These are phyloP conservation scores for Eremophila alpestris DNA, from an alignment of 2,797 vertebrate species.

Conservation along the genomic window DNA sequence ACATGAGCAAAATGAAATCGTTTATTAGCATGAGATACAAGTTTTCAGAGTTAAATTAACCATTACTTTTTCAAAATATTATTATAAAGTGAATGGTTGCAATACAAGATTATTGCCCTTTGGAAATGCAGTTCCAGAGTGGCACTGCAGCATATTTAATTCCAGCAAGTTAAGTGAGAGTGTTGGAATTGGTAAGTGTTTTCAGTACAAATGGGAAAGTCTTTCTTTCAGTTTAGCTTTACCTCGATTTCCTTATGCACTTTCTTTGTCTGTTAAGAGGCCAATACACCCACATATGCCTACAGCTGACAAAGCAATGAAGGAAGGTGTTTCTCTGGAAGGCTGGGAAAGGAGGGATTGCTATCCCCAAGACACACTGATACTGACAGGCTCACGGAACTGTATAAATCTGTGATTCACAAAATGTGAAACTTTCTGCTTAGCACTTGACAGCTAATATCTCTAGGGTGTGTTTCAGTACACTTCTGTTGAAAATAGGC, in stretches of 20 bases:
- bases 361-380: rapidly evolving
- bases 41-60: background rate
- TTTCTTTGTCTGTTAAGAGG: background rate
- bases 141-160: background rate
- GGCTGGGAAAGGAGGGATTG: background rate
- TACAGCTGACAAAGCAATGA: background rate
- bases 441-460: background rate
- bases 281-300: background rate
- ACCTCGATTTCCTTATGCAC: background rate
- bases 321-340: background rate
- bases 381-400: background rate
- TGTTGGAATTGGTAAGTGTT: background rate
- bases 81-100: background rate
- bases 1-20: background rate
- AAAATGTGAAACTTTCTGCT: background rate
- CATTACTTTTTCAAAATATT: background rate
- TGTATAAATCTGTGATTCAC: background rate
- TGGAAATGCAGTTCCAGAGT: background rate
- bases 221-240: background rate
- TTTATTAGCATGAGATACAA: background rate
- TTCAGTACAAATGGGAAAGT: background rate
- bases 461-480: background rate
- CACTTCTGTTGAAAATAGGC: background rate
- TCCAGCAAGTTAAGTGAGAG: background rate
- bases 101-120: background rate